phyloP scores from a whole-genome alignment of 1,140 invertebrate genomes.

The Halotydeus destructor region DNA sequence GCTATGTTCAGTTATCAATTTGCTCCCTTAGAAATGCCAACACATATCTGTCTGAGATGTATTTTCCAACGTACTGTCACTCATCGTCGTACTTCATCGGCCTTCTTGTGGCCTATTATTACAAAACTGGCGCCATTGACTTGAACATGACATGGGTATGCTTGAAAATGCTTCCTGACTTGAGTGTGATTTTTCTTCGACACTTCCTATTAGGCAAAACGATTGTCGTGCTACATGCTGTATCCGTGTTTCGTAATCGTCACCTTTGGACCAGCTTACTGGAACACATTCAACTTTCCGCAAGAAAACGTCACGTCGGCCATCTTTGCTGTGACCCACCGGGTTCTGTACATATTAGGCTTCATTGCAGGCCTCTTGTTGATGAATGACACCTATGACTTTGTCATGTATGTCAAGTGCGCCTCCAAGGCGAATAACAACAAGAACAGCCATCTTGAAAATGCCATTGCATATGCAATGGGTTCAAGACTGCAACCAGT shows the following conservation, averaged over 20 bases:
- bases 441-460: too few relatives aligned
- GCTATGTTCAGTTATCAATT: too few relatives aligned
- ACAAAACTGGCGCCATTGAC: neutral
- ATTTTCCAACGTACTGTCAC: neutral
- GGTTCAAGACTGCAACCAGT: too few relatives aligned
- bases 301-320: neutral
- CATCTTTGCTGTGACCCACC: neutral
- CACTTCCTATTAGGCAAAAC: too few relatives aligned
- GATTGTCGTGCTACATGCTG: neutral
- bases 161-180: too few relatives aligned
- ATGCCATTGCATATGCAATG: too few relatives aligned
- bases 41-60: neutral
- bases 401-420: too few relatives aligned
- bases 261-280: neutral
- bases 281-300: conserved; percentile 3
- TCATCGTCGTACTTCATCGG: conserved; percentile 1
- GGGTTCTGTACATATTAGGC: neutral
- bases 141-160: too few relatives aligned
- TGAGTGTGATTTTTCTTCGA: too few relatives aligned
- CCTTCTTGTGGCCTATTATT: neutral
- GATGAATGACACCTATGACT: too few relatives aligned
- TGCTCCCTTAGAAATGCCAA: neutral
- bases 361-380: neutral
- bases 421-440: too few relatives aligned
- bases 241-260: neutral